These are phyloP conservation scores for Scartelaos histophorus DNA, from an alignment of 2,113 vertebrate species.

Conservation along the genomic window DNA sequence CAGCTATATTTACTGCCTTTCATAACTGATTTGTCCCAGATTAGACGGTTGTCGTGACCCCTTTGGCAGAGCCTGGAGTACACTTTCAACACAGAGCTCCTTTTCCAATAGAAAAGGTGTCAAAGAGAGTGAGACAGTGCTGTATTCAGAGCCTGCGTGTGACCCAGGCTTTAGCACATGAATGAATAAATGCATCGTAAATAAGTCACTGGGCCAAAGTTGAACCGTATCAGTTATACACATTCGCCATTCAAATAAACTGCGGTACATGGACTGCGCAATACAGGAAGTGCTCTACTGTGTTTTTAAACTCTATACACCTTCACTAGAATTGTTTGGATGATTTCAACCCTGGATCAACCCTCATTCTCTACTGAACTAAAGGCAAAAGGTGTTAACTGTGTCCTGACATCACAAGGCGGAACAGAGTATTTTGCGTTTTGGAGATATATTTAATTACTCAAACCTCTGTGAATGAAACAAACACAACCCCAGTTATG, in stretches of 20 bases:
- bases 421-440: no score
- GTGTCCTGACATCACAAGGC: no score
- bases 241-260: constrained; percentile 37
- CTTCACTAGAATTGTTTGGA: no score
- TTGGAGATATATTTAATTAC: no score
- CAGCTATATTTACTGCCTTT: not conserved
- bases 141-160: constrained; percentile 6
- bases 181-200: constrained; percentile 5
- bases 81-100: not conserved
- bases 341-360: no score
- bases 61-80: not conserved
- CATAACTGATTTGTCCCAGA: not conserved
- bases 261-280: constrained; percentile 21
- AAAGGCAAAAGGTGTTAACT: no score
- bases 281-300: no score
- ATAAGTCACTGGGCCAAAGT: constrained; percentile 51
- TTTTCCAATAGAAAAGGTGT: not conserved
- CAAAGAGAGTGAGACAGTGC: not conserved
- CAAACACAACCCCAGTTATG: no score
- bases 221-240: constrained; percentile 31
- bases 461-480: no score
- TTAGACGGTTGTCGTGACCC: not conserved
- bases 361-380: no score
- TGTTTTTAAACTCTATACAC: no score
- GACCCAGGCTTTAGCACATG: constrained; percentile 9